Conservation (phyloP, 2,113 vertebrate species). For the Carassius gibelio region DNA sequence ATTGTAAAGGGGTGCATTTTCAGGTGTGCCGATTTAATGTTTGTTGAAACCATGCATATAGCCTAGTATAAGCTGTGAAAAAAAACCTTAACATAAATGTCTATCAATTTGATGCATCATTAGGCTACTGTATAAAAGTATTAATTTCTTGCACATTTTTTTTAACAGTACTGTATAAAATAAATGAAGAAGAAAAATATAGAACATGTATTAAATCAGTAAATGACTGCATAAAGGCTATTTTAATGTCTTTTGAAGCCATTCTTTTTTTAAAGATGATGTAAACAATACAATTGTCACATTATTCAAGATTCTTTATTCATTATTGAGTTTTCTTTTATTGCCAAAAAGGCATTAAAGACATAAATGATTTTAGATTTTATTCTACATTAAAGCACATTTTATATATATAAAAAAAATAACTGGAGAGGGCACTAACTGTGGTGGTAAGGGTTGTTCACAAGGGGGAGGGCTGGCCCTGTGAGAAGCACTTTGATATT, state of each 20-base stretch:
- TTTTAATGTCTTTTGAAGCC: no score
- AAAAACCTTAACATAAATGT: no score
- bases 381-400: neutral
- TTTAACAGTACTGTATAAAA: neutral
- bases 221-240: no score
- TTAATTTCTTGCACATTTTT: neutral
- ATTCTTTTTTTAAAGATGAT: neutral
- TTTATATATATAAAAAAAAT: neutral
- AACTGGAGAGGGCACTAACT: conserved; percentile 11
- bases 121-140: no score
- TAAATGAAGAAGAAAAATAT: neutral
- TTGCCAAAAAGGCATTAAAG: neutral
- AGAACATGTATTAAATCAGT: neutral
- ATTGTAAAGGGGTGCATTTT: no score
- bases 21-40: neutral
- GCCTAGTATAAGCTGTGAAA: no score
- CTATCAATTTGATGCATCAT: no score
- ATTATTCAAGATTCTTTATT: neutral
- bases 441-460: conserved; percentile 39
- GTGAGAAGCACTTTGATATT: conserved; percentile 47
- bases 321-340: neutral
- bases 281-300: neutral
- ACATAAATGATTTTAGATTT: neutral
- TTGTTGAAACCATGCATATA: neutral
- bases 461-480: conserved; percentile 45